These are phyloP conservation scores for Halocynthia roretzi DNA, from an alignment of 23 tunicate species.

Conservation along the genomic window DNA sequence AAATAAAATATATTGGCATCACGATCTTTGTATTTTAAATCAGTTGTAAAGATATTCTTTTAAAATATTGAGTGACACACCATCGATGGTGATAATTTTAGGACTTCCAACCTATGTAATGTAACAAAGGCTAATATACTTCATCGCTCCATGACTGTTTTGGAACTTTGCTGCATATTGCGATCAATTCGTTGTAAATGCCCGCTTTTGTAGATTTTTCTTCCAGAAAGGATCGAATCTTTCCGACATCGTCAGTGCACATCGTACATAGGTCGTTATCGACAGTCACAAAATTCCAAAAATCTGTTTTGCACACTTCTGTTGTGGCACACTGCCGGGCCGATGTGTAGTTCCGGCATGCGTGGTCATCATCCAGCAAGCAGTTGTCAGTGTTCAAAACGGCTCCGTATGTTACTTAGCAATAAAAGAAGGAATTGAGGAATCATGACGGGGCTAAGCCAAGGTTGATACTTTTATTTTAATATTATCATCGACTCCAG, in stretches of 20 bases:
- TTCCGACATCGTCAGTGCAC: constrained; percentile 8
- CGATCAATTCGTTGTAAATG: constrained; percentile 7
- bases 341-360: constrained; percentile 17
- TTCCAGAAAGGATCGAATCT: neutral
- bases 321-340: constrained; percentile 13
- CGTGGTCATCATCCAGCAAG: constrained; percentile 3
- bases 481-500: too few relatives aligned
- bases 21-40: too few relatives aligned
- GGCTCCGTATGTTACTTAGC: neutral
- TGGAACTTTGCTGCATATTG: constrained; percentile 3
- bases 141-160: too few relatives aligned
- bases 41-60: too few relatives aligned
- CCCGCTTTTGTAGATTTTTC: neutral
- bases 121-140: too few relatives aligned
- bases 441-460: too few relatives aligned
- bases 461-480: too few relatives aligned
- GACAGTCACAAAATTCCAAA: constrained; percentile 7
- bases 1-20: too few relatives aligned
- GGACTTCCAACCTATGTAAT: too few relatives aligned
- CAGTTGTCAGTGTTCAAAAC: neutral
- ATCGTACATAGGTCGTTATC: constrained; percentile 1
- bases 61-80: too few relatives aligned
- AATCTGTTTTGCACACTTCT: constrained; percentile 2
- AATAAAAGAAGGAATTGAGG: neutral
- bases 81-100: too few relatives aligned